Evolutionary conservation across 2,888 invertebrate species (phyloP), one percentile per base, ranked within the genome.

Genomic region (Oscheius sp.): DNA sequence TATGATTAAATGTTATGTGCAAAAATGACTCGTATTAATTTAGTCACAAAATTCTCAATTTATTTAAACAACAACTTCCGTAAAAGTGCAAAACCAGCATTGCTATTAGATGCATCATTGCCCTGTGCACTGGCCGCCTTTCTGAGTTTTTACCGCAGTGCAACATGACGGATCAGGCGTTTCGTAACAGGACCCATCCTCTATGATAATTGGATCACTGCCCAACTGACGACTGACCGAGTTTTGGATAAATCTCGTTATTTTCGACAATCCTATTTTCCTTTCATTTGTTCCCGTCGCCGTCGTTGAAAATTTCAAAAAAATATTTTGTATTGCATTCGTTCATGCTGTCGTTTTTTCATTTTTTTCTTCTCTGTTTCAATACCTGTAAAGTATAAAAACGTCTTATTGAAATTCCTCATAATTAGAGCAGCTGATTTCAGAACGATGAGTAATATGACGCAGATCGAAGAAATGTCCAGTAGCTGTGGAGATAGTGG

Each of bases 61-160:
- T n/a, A n/a, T n/a, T n/a, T n/a, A n/a, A n/a, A n/a, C n/a, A n/a
- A n/a, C n/a, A n/a, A 41, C 20, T 41, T 41, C 14, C 12, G 41
- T 14, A 41, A 41, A 41, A 41, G 24, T 54, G 33, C 2, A 54
- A 33, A 54, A 33, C 54, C 17, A 33, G 20, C 24, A 24, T 47
- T 47, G 47, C 47, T 24, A 54, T 24, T 32, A 54, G 36, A 32
- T 33, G 32, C 51, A 28, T 54, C 54, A 47, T 20, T 54, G 54
- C 54, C 33, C 54, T 54, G n/a, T 54, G 54, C 20, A 33, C 36
- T 54, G 54, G 54, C 54, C 54, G 54, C 54, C 54, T 54, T 54
- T 54, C 54, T 54, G 17, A 8, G 14, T 6, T 17, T 14, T 2
- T 20, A 54, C 33, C 17, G 33, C 20, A 54, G 33, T 20, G 28